Evolutionary conservation across 2,888 invertebrate genomes (phyloP).

Genomic region (Ectobius pallidus): DNA sequence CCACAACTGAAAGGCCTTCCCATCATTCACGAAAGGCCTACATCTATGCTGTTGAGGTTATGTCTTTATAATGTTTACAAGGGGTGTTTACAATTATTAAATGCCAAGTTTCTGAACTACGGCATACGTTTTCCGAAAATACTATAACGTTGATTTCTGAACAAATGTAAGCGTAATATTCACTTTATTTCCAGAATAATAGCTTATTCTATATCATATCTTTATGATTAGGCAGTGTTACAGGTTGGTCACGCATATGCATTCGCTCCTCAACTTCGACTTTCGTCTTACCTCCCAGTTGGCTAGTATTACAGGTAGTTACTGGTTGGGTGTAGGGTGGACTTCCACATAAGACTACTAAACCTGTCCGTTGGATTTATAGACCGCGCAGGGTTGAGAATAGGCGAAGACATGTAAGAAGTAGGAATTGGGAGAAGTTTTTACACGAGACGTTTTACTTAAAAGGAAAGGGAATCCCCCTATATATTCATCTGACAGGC

Average conservation of each 20-base stretch:
- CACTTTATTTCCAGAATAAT: no score
- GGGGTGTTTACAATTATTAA: no score
- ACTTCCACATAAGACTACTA: conserved; percentile 30
- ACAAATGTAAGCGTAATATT: no score
- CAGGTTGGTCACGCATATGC: neutral
- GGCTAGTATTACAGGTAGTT: conserved; percentile 30
- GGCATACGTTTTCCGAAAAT: no score
- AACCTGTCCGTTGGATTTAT: conserved; percentile 38
- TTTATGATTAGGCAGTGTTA: neutral
- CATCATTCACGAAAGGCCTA: no score
- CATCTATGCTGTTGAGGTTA: no score
- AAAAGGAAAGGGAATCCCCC: neutral
- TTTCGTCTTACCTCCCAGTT: conserved; percentile 23
- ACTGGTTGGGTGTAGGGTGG: conserved; percentile 11
- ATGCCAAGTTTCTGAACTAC: no score
- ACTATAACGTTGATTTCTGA: no score
- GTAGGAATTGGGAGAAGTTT: neutral
- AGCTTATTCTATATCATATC: no score
- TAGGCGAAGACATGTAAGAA: conserved; percentile 26
- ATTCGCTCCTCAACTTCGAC: neutral
- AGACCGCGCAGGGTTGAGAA: neutral
- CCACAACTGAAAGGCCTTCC: no score
- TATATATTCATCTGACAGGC: neutral
- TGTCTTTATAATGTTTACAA: no score
- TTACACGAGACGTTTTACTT: neutral